A percentile compares a stretch with the other conserved stretches of the same genome.
These are phyloP conservation scores for Ormyrus labotus DNA, from an alignment of 2,888 invertebrate species.

Conservation along the genomic window DNA sequence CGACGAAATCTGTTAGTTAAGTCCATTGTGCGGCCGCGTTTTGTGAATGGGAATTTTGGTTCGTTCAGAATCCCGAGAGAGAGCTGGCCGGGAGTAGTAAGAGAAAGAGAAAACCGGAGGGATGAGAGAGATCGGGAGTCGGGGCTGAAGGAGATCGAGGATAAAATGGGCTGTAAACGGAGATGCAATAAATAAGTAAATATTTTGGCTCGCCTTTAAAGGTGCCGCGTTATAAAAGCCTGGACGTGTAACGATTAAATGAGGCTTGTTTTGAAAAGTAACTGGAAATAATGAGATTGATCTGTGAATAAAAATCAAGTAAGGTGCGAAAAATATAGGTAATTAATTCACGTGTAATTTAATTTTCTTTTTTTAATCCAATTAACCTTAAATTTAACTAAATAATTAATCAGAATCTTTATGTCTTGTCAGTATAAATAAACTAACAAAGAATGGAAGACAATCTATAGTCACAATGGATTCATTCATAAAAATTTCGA, in stretches of 20 bases:
- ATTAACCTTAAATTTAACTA: too few relatives aligned
- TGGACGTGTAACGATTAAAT: too few relatives aligned
- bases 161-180: conserved; percentile 35
- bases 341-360: too few relatives aligned
- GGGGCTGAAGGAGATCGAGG: neutral
- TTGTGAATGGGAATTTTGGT: conserved; percentile 66
- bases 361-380: too few relatives aligned
- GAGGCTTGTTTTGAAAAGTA: too few relatives aligned
- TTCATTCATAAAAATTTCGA: conserved; percentile 63
- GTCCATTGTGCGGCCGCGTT: conserved; percentile 66
- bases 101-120: conserved; percentile 19
- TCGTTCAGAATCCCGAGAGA: conserved; percentile 45
- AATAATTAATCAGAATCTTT: too few relatives aligned
- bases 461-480: conserved; percentile 43
- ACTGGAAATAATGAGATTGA: too few relatives aligned
- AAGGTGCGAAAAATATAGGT: too few relatives aligned
- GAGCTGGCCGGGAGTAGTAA: neutral
- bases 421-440: too few relatives aligned
- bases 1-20: conserved; percentile 69
- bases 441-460: too few relatives aligned
- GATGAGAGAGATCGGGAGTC: neutral
- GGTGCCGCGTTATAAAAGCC: too few relatives aligned
- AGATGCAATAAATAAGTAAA: conserved; percentile 20
- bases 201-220: conserved; percentile 27
- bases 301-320: too few relatives aligned